Evolutionary conservation across 2,797 vertebrate genomes (phyloP), one percentile per base, ranked within the genome.

Genomic region (Enteromius viviparus): DNA sequence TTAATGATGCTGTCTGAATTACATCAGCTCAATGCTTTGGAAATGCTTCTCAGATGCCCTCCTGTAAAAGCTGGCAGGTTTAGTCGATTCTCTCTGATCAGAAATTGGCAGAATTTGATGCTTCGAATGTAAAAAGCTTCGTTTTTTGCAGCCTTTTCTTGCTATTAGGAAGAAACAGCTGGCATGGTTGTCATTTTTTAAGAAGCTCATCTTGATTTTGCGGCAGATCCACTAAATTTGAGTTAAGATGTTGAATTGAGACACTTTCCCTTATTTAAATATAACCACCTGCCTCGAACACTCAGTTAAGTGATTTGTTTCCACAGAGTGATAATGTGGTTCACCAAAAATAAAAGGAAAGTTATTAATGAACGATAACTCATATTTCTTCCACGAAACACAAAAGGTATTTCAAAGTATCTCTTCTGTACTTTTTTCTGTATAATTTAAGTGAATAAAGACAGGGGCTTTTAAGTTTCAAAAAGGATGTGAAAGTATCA

Each of bases 11-110:
- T 72, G 89, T 93, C 90, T 86, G 85, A 92, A 87, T 80, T 87
- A 91, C 88, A 89, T 93, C 91, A 87, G 87, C 91, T 74, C 79
- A 90, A 89, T 55, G 87, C 90, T 93, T 87, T 88, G 87, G 82
- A 92, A 94, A 94, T 92, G 88, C 88, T 86, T 94, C 89, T 89
- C 92, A 94, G 92, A 93, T 94, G 92, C 93, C 60, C 76, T 71
- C 71, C 49, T 55, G 40, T 69, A 84, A 92, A 89, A 88, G 29
- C 88, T 91, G 87, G 89, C 89, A 84, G 78, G 58, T 77, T 17
- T 65, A 78, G 74, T 87, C 80, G 86, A 87, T 91, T 88, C 89
- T 80, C 87, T 89, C 86, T 79, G 37, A 88, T 89, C 89, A 88
- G 86, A 89, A 87, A 85, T 90, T 86, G 88, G 91, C 88, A 82